These are phyloP conservation scores for Hirtodrosophila duncani DNA, from an alignment of 2,888 invertebrate genomes.

Conservation along the genomic window DNA sequence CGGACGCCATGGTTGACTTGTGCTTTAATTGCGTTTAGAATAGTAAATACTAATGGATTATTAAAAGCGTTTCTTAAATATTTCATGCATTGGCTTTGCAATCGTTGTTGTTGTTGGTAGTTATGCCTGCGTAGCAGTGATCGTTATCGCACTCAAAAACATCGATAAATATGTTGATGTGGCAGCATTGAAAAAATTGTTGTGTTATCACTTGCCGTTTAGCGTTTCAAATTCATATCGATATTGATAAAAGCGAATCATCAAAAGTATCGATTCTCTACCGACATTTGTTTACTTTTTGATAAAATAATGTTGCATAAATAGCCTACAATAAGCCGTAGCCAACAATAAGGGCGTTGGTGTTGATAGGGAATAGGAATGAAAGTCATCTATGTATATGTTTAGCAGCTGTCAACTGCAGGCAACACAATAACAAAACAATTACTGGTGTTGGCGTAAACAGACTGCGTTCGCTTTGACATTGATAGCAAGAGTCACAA, in stretches of 20 bases:
- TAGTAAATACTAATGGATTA: constrained; percentile 7
- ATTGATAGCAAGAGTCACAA: no score
- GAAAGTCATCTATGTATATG: not conserved
- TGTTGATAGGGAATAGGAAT: constrained; percentile 8
- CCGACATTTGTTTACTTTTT: constrained; percentile 11
- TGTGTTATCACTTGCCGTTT: constrained; percentile 6
- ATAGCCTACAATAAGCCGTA: not conserved
- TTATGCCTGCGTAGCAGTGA: constrained; percentile 47
- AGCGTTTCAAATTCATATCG: no score
- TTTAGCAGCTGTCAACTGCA: no score
- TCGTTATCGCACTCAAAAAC: constrained; percentile 44
- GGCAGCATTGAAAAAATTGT: not conserved
- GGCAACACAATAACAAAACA: no score
- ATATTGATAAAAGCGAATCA: no score
- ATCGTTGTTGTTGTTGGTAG: constrained; percentile 19
- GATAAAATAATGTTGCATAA: constrained; percentile 3
- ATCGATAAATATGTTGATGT: constrained; percentile 18
- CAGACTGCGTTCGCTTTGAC: not conserved
- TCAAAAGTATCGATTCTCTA: no score
- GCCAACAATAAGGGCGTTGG: constrained; percentile 1
- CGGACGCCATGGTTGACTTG: constrained; percentile 72
- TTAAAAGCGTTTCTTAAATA: constrained; percentile 2
- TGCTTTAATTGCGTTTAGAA: constrained; percentile 17
- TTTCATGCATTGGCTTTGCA: constrained; percentile 50
- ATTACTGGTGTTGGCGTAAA: no score